Conservation (phyloP, 2,113 vertebrate genomes). For the Fukomys damarensis region DNA sequence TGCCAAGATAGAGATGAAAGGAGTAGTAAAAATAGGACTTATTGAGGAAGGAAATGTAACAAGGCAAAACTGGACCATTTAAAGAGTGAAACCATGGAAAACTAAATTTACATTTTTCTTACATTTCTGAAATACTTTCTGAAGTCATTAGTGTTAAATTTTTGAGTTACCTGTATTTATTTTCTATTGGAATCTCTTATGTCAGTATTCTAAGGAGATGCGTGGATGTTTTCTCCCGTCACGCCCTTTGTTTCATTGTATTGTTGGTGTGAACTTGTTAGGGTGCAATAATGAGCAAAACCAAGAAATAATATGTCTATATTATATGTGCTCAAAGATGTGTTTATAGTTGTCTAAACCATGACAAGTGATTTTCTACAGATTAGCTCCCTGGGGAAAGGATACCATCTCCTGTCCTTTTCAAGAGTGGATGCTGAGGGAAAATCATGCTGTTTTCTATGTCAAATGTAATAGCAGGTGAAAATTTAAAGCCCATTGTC, state of each 20-base stretch:
- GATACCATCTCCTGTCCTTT: not conserved
- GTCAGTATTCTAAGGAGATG: not conserved
- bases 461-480: not conserved
- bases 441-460: constrained; percentile 1
- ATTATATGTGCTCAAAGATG: not conserved
- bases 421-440: not conserved
- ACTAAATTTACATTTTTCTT: not conserved
- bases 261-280: not conserved
- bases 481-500: constrained; percentile 42
- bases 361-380: constrained; percentile 36
- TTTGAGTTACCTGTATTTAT: not conserved
- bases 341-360: not conserved
- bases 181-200: not conserved
- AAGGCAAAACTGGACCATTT: not conserved
- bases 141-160: not conserved
- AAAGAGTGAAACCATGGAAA: not conserved
- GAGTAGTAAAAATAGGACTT: not conserved
- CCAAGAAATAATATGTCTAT: constrained; percentile 38
- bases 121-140: not conserved
- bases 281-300: not conserved
- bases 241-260: not conserved
- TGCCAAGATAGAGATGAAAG: not conserved
- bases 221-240: not conserved
- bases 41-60: not conserved
- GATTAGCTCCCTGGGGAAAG: constrained; percentile 12